These are phyloP conservation scores for Sphaeridia pumilis DNA, from an alignment of 2,888 invertebrate genomes.

Conservation along the genomic window DNA sequence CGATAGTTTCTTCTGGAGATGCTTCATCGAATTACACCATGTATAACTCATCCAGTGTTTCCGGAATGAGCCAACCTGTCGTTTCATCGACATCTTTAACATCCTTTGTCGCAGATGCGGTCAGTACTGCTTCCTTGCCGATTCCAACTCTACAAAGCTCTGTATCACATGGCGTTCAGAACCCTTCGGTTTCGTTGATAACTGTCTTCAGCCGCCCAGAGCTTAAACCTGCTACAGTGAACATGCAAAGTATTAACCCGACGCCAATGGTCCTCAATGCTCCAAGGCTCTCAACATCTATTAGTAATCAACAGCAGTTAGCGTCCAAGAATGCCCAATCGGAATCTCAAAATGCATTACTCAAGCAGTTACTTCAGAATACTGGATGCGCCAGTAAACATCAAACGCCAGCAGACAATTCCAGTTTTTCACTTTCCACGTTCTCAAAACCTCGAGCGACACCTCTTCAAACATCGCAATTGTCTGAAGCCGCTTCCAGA, in stretches of 20 bases:
- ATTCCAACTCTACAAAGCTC: slow-evolving; percentile 20
- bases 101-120: slow-evolving; percentile 35
- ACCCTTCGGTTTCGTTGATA: slow-evolving; percentile 13
- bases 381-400: slow-evolving; percentile 50
- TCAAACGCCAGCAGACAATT: slow-evolving; percentile 25
- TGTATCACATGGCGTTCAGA: slow-evolving; percentile 4
- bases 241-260: slow-evolving; percentile 10
- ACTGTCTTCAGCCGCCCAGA: slow-evolving; percentile 20
- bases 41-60: no score
- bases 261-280: slow-evolving; percentile 18
- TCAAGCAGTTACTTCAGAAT: slow-evolving; percentile 81
- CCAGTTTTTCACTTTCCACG: slow-evolving; percentile 31
- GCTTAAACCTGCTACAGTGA: slow-evolving; percentile 14
- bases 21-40: slow-evolving; percentile 6
- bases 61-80: background rate
- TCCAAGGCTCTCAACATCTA: slow-evolving; percentile 17
- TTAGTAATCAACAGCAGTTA: slow-evolving; percentile 14
- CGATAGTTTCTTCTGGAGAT: slow-evolving; percentile 15
- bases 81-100: slow-evolving; percentile 7
- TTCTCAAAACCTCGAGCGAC: slow-evolving; percentile 18
- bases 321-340: slow-evolving; percentile 39
- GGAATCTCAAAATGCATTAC: slow-evolving; percentile 76
- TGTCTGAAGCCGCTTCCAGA: slow-evolving; percentile 33
- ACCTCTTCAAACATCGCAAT: slow-evolving; percentile 24
- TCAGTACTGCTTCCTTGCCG: slow-evolving; percentile 29